Evolutionary conservation across 2,113 vertebrate species (phyloP), one percentile per base, ranked within the genome.

Genomic region (Pelecanus crispus): DNA sequence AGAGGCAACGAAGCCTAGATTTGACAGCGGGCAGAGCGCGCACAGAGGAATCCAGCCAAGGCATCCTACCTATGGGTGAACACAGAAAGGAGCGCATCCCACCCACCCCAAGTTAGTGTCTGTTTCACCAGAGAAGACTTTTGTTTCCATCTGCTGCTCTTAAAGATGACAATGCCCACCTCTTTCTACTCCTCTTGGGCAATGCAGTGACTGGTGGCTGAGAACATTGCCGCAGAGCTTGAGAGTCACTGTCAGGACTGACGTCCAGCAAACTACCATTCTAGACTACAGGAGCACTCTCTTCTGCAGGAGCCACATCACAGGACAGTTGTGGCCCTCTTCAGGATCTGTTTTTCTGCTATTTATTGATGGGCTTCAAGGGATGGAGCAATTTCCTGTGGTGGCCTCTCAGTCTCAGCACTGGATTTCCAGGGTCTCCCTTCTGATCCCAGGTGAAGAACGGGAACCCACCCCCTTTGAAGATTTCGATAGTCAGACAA

Each of bases 21-120:
- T 40, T 85, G 65, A 87, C 9, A 65, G 52, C 3, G 1, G 28
- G 42, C 32, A 70, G 13, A n/a, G 24, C 1, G 1, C 2, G 0
- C 62, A 44, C 19, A 52, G 75, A 32, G 22, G 38, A 56, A 77
- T 65, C 65, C 26, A 70, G 14, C 8, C 38, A 34, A n/a, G 21
- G 12, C 31, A 52, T 47, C 47, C 52, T 70, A 34, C 24, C 56
- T 58, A 58, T 16, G 29, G 59, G 58, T 26, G 52, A 56, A 70
- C 7, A 28, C n/a, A 55, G 71, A 65, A 82, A 44, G 31, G 15
- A 44, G 13, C 40, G 49, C 16, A 52, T 34, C 50, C 32, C 32
- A 52, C 19, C 7, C 22, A 59, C 24, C 36, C 32, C 1, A 1
- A 81, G 44, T 18, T 26, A 44, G 15, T 25, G 40, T 5, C 38